Conservation (phyloP, 2,888 invertebrate genomes). For the Pherbina coryleti region DNA sequence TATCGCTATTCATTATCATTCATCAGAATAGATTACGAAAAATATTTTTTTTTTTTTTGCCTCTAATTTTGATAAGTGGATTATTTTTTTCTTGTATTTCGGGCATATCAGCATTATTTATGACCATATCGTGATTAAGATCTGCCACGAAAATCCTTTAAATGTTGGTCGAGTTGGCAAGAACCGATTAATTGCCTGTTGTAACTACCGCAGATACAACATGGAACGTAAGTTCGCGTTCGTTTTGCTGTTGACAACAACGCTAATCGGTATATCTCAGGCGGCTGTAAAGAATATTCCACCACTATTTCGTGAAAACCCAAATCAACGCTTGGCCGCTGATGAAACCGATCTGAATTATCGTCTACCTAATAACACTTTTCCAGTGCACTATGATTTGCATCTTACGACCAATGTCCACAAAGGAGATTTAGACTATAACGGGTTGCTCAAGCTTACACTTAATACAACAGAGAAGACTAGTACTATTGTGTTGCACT, state of each 20-base stretch:
- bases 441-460: conserved; percentile 56
- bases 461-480: conserved; percentile 51
- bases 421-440: conserved; percentile 53
- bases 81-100: not conserved
- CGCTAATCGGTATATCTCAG: conserved; percentile 42
- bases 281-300: conserved; percentile 39
- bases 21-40: no score
- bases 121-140: not conserved
- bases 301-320: conserved; percentile 41
- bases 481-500: conserved; percentile 56
- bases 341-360: conserved; percentile 56
- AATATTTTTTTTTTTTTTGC: no score
- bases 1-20: no score
- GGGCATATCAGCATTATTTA: not conserved
- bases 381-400: conserved; percentile 72
- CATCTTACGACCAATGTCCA: conserved; percentile 60
- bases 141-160: not conserved
- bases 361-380: conserved; percentile 72
- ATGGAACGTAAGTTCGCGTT: conserved; percentile 47
- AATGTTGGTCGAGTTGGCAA: not conserved
- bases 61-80: no score
- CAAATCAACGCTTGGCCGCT: conserved; percentile 23
- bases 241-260: conserved; percentile 32
- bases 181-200: conserved; percentile 28
- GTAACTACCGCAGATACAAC: conserved; percentile 36